A percentile compares a stretch with the other conserved stretches of the same genome.
Conservation (phyloP, 2,113 vertebrate species). For the Archocentrus centrarchus region DNA sequence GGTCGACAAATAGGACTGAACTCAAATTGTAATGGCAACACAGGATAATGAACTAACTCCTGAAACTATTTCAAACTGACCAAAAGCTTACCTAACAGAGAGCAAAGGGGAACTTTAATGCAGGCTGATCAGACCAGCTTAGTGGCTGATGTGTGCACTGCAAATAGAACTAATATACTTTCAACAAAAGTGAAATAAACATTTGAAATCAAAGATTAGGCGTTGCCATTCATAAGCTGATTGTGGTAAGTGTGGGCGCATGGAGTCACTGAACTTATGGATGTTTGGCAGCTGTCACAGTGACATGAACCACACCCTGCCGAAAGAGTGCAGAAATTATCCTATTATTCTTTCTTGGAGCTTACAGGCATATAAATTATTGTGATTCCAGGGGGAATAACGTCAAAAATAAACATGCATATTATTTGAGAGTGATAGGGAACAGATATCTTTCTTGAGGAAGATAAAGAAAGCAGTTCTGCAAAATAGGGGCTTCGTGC, state of each 20-base stretch:
- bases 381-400: not conserved
- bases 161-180: too few relatives aligned
- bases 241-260: not conserved
- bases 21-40: not conserved
- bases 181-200: not conserved
- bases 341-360: not conserved
- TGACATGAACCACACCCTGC: not conserved
- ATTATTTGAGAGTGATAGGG: not conserved
- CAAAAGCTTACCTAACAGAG: not conserved
- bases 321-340: not conserved
- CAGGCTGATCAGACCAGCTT: not conserved
- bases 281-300: not conserved
- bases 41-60: not conserved
- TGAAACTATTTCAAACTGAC: not conserved
- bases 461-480: not conserved
- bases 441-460: not conserved
- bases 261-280: not conserved
- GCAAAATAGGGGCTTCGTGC: not conserved
- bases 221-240: not conserved
- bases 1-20: not conserved
- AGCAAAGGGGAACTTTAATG: not conserved
- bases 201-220: not conserved
- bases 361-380: rapidly evolving
- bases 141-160: not conserved
- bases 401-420: not conserved